Conservation (phyloP, 2,888 invertebrate genomes). For the Subacronicta megacephala region DNA sequence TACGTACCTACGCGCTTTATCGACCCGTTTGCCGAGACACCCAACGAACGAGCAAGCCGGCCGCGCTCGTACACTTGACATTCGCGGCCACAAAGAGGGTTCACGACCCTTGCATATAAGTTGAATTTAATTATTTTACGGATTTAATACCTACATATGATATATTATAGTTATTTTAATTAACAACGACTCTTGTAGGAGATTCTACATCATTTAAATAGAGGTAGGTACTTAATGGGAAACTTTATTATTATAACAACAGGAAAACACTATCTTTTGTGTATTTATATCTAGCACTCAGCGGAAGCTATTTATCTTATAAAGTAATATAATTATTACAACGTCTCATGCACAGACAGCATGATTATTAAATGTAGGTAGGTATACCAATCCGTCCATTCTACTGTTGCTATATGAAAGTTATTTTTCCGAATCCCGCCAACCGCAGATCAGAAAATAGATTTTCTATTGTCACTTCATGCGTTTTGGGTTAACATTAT, state of each 20-base stretch:
- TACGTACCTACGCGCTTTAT: slow-evolving; percentile 50
- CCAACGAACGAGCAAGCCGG: slow-evolving; percentile 48
- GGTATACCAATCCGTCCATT: too few relatives aligned
- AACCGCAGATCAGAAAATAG: too few relatives aligned
- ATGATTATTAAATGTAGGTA: not conserved
- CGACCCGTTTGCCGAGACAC: slow-evolving; percentile 63
- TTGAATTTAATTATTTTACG: slow-evolving; percentile 13
- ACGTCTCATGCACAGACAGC: too few relatives aligned
- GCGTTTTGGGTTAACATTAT: too few relatives aligned
- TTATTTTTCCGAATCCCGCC: too few relatives aligned
- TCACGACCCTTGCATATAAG: slow-evolving; percentile 62
- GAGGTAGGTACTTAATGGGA: too few relatives aligned
- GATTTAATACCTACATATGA: not conserved
- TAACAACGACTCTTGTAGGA: too few relatives aligned
- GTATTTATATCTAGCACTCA: slow-evolving; percentile 10
- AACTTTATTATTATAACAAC: slow-evolving; percentile 15
- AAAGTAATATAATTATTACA: not conserved
- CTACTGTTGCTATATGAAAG: too few relatives aligned
- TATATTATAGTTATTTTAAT: too few relatives aligned
- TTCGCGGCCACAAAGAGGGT: slow-evolving; percentile 68
- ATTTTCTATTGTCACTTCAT: too few relatives aligned
- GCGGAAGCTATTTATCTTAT: slow-evolving; percentile 25
- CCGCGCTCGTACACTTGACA: slow-evolving; percentile 80
- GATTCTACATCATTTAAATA: not conserved
- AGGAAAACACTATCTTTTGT: slow-evolving; percentile 28